Evolutionary conservation across 2,797 vertebrate species (phyloP), one percentile per base, ranked within the genome.

Genomic region (Valencia hispanica): DNA sequence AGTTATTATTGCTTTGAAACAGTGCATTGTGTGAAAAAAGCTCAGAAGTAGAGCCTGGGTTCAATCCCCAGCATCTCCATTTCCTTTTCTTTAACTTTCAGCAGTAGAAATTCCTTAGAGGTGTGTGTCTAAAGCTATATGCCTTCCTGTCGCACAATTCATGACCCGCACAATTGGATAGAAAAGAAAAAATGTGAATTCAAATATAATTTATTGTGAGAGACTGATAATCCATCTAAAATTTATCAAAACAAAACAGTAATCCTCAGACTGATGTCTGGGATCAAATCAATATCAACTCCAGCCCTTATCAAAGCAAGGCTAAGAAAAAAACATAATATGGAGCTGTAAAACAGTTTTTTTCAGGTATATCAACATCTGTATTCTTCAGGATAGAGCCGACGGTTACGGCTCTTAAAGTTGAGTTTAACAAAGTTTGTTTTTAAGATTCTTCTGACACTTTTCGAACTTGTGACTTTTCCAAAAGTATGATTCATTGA

Each of bases 31-130:
- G 10, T 53, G 51, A 11, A 53, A n/a, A n/a, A n/a, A 72, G 70
- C 70, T 72, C 70, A 72, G 70, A 55, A 50, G 70, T 71, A 71
- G 70, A 71, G 70, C 51, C 70, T 72, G 70, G 36, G 70, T 72
- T 72, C 70, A 57, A 72, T 72, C 34, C 70, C 70, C 70, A 72
- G 51, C 70, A 43, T 72, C 70, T 72, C 70, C 70, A 72, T 17
- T 1, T 22, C 11, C 6, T 12, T 10, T n/a, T n/a, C n/a, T n/a
- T 32, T 11, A 34, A 18, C 7, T 18, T 34, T 63, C 11, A 61
- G 18, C 8, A 51, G 22, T 22, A 51, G 18, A 51, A 51, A 3
- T 20, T 50, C 17, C 32, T 63, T 17, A 12, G 18, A 36, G 59
- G 34, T 15, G 14, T 59, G 55, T 59, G 27, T 32, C 5, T 22